Conservation (phyloP, 1,140 invertebrate genomes). For the Atta cephalotes region DNA sequence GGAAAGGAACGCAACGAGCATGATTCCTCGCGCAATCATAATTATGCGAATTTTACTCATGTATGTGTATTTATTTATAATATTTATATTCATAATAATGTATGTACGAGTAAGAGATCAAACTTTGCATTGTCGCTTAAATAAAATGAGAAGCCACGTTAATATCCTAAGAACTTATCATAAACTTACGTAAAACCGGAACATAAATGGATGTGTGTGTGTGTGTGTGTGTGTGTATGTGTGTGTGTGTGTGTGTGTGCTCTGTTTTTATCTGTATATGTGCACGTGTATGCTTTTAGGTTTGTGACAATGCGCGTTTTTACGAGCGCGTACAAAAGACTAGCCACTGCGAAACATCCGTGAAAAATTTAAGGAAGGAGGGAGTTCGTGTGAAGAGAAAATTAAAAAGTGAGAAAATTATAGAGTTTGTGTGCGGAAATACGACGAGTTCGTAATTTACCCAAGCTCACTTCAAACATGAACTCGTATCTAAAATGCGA, state of each 20-base stretch:
- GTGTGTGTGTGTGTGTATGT: not conserved
- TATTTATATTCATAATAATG: constrained; percentile 66
- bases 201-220: constrained; percentile 8
- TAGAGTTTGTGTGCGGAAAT: not conserved
- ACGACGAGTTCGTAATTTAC: not conserved
- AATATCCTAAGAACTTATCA: constrained; percentile 68
- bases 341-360: constrained; percentile 39
- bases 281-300: not conserved
- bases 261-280: not conserved
- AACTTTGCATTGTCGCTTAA: constrained; percentile 79
- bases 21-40: constrained; percentile 64
- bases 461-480: not conserved
- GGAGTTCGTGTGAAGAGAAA: not conserved
- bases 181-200: constrained; percentile 65
- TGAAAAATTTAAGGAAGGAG: not conserved
- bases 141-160: constrained; percentile 69
- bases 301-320: not conserved
- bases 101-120: constrained; percentile 80
- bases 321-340: constrained; percentile 20
- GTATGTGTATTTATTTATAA: constrained; percentile 61
- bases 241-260: not conserved
- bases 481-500: not conserved
- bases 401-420: constrained; percentile 7
- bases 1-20: constrained; percentile 65
- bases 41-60: constrained; percentile 57